Base-by-base conservation (phyloP, 2,888 invertebrate species). In the Pycnomerus fuliginosus region DNA sequence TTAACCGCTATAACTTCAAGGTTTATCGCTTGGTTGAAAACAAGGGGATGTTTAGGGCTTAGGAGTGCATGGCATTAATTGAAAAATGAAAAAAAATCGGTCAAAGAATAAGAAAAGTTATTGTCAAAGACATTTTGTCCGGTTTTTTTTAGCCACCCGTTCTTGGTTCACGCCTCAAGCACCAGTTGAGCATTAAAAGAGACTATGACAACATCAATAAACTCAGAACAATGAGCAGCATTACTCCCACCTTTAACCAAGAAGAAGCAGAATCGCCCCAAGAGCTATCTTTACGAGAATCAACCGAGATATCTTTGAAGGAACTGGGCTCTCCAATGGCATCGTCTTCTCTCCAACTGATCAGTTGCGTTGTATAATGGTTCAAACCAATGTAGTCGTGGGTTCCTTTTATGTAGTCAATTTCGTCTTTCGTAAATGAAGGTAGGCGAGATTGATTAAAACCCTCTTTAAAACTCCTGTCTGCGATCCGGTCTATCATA, bases 351-450 rank as follows among this genome's bases (percentile, higher is more conserved):
- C 3, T 10, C 27, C 73, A 68, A 82, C 82, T 74, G 76, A 70
- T 74, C 56, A 82, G 54, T 49, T 72, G 70, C 0, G 82, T 76
- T 0, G 86, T 83, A 63, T 90, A 91, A 42, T 83, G 79, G 64
- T 90, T 90, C 10, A 90, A 64, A 1, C 86, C 87, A 34, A 90
- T 73, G 67, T 84, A 87, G 63, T 91, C 89, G 1, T 76, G 75
- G 0, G 85, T 80, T 0, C 78, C 82, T 20, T 68, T 71, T 13
- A 88, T 77, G 37, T 74, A 71, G 5, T 70, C 63, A 4, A 84
- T 73, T 72, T 87, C 85, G 13, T 79, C 73, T 0, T 60, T 24
- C 0, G 80, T 81, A 59, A 85, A 83, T 42, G 60, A 61, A 0
- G 85, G 85, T 1, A 87, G 72, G 5, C 85, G 76, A 0, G 85